Evolutionary conservation across 2,888 invertebrate species (phyloP), one percentile per base, ranked within the genome.

Genomic region (Synanthedon vespiformis): DNA sequence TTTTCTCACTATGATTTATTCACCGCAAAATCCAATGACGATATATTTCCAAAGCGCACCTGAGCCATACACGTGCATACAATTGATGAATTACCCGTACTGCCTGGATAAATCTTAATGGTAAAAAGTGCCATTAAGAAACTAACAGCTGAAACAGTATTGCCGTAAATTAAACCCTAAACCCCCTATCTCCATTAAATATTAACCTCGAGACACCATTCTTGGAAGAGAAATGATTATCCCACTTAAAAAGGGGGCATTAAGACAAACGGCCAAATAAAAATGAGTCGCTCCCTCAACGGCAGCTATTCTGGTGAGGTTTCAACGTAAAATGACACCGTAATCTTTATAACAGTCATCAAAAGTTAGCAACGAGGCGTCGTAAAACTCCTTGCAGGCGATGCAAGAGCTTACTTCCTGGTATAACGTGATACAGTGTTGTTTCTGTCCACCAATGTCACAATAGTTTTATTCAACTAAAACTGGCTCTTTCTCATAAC

Each of bases 281-380:
- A 76, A 72, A 68, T 10, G 54, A 13, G 50, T 34, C 50, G 22
- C 50, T 18, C 27, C n/a, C 34, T 40, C 40, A 40, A 50, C 50
- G 50, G 34, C 12, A 34, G 50, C 40, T 34, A 50, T 58, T 57
- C 58, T 57, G 59, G 50, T 53, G 53, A 53, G 54, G 56, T 56
- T 55, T 57, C 51, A 56, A 56, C 55, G 49, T 52, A 61, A 49
- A 68, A 64, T 68, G 68, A 65, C 71, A 70, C 68, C 72, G 70
- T 77, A 72, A 77, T 68, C 63, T 77, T 81, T 76, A 79, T 68
- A 68, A 65, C 70, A 52, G 61, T 63, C 64, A 72, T 78, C 68
- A 77, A 74, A 74, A 70, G 65, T 67, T 70, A 66, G 61, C 64
- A 49, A 50, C 52, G 51, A 64, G 63, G 56, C 60, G 55, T 60